A percentile compares a stretch with the other conserved stretches of the same genome.
Conservation (phyloP, 2,888 invertebrate species). For the Phytoseiulus persimilis region DNA sequence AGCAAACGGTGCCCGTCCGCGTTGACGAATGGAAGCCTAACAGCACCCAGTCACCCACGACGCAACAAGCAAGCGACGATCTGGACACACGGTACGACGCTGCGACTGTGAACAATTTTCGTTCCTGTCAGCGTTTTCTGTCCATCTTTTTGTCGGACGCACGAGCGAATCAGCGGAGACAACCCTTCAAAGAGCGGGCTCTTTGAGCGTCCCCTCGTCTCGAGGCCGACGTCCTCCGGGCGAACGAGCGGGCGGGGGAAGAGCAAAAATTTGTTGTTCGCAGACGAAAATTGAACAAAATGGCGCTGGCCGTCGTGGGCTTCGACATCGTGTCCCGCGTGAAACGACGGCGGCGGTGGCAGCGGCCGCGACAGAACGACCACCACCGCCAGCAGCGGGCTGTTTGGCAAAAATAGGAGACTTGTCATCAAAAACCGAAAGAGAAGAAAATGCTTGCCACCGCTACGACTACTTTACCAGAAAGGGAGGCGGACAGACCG, state of each 20-base stretch:
- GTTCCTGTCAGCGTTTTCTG: background rate
- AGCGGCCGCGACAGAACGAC: too few species aligned
- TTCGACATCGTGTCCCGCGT: background rate
- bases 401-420: background rate
- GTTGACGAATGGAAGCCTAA: background rate
- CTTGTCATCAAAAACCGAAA: background rate
- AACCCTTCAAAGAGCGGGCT: background rate
- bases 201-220: background rate
- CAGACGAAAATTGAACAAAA: background rate
- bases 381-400: background rate
- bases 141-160: background rate
- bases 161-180: background rate
- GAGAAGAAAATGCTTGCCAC: background rate
- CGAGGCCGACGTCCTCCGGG: background rate
- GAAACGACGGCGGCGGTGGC: too few species aligned
- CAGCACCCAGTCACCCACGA: background rate
- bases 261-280: background rate
- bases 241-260: background rate
- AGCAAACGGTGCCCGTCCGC: background rate
- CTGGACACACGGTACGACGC: background rate
- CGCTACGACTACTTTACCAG: background rate
- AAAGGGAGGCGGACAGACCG: background rate
- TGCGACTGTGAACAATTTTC: background rate
- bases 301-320: background rate
- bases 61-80: background rate